Evolutionary conservation across 2,113 vertebrate genomes (phyloP), one percentile per base, ranked within the genome.

Genomic region (Polypterus senegalus): DNA sequence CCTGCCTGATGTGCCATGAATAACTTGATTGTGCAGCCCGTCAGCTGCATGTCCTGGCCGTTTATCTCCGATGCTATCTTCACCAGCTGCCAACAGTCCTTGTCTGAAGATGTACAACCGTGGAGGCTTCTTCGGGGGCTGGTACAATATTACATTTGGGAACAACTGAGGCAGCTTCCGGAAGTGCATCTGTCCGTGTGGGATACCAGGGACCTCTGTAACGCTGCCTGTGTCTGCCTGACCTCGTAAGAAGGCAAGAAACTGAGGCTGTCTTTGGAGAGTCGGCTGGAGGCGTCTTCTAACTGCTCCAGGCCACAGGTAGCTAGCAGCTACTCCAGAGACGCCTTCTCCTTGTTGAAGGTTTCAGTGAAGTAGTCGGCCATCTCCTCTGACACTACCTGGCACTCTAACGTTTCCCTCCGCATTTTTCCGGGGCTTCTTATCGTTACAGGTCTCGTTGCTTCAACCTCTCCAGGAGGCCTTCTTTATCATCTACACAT

Each of bases 241-340:
- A 93, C 70, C 4, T 93, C 83, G 67, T 95, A 93, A 53, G 88
- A 70, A 1, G 87, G 82, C 43, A 97, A 73, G 71, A 94, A 97
- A 65, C 82, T 49, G 52, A 91, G 70, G 65, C 89, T 90, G 74
- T 91, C 92, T 49, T 69, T 81, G 1, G 86, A 79, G 0, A 82
- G 79, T 66, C 81, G 78, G 1, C 45, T 27, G 1, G 85, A 81
- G 1, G 80, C 86, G 65, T 87, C 87, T 52, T 91, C 88, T 66
- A 93, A 71, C 6, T 10, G 63, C 27, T 27, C 27, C 27, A 27
- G 27, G 3, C 66, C 65, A 66, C 76, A 79, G 60, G 61, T 7
- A 52, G 71, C 71, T 68, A 94, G 72, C 58, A 92, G 69, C 69
- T 74, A 79, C 67, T 90, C 89, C 47, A 90, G 75, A 0, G 76